Conservation (phyloP, 2,797 vertebrate species). For the Hemibagrus guttatus region DNA sequence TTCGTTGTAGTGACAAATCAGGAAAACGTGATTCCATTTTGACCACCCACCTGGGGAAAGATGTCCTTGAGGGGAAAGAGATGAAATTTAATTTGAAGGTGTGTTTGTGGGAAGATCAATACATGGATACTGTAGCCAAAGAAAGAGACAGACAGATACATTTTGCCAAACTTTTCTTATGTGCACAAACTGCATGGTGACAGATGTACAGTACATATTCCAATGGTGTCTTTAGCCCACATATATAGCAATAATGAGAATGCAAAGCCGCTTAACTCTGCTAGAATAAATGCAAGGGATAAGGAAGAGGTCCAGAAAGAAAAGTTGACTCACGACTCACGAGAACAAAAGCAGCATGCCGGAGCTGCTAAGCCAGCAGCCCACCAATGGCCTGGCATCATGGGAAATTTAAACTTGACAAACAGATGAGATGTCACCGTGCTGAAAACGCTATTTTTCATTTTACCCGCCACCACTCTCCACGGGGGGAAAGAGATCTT, state of each 20-base stretch:
- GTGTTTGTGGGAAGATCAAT: slow-evolving; percentile 30
- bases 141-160: slow-evolving; percentile 13
- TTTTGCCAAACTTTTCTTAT: slow-evolving; percentile 11
- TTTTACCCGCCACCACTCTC: slow-evolving; percentile 73
- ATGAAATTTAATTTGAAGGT: slow-evolving; percentile 42
- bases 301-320: slow-evolving; percentile 46
- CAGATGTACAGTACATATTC: slow-evolving; percentile 22
- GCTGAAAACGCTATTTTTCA: slow-evolving; percentile 78
- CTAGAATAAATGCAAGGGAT: slow-evolving; percentile 19
- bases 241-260: slow-evolving; percentile 15
- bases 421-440: slow-evolving; percentile 80
- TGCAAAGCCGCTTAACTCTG: slow-evolving; percentile 38
- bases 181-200: slow-evolving; percentile 9
- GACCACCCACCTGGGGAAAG: slow-evolving; percentile 32
- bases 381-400: slow-evolving; percentile 68
- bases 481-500: slow-evolving; percentile 64
- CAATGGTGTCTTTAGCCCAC: slow-evolving; percentile 24
- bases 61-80: slow-evolving; percentile 18
- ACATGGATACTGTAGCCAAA: slow-evolving; percentile 24
- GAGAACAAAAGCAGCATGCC: slow-evolving; percentile 44
- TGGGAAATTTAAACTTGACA: slow-evolving; percentile 81
- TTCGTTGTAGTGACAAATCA: slow-evolving; percentile 53
- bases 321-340: slow-evolving; percentile 44
- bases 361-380: slow-evolving; percentile 56
- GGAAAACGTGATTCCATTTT: slow-evolving; percentile 38